phyloP scores from a whole-genome alignment of 2,888 invertebrate species.

The Dryobotodes eremita region DNA sequence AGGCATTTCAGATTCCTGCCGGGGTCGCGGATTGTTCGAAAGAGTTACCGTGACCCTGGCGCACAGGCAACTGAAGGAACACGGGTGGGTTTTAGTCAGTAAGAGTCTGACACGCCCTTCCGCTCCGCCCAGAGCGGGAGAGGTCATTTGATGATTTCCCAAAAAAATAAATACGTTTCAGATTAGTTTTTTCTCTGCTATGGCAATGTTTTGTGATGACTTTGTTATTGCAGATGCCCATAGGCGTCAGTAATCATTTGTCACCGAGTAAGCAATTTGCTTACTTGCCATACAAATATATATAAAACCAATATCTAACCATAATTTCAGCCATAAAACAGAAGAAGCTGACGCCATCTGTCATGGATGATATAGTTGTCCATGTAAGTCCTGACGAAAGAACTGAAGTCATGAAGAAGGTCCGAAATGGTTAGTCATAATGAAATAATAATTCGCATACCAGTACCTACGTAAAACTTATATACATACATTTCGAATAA shows the following conservation, averaged over 20 bases:
- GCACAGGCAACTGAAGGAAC: no score
- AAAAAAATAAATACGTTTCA: no score
- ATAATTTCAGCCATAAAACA: conserved; percentile 42
- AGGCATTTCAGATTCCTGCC: no score
- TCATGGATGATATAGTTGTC: conserved; percentile 43
- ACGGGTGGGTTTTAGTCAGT: no score
- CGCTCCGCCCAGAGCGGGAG: no score
- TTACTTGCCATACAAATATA: neutral
- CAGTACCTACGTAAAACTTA: neutral
- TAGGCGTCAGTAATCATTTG: neutral
- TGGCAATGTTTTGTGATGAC: neutral
- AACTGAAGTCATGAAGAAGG: conserved; percentile 31
- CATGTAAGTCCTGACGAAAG: conserved; percentile 27
- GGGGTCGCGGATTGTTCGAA: no score
- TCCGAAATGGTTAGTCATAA: conserved; percentile 40
- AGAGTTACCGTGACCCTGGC: no score
- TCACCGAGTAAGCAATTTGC: no score
- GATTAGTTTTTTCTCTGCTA: neutral
- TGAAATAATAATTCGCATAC: conserved; percentile 5
- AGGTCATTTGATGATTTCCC: no score
- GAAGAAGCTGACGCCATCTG: conserved; percentile 40
- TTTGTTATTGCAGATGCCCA: neutral
- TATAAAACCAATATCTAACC: neutral
- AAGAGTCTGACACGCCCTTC: no score
- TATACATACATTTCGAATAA: neutral